Percentiles rank a stretch among this genome's conserved stretches.
phyloP scores from a whole-genome alignment of 2,888 invertebrate genomes.

The Xanthostigma xanthostigma region DNA sequence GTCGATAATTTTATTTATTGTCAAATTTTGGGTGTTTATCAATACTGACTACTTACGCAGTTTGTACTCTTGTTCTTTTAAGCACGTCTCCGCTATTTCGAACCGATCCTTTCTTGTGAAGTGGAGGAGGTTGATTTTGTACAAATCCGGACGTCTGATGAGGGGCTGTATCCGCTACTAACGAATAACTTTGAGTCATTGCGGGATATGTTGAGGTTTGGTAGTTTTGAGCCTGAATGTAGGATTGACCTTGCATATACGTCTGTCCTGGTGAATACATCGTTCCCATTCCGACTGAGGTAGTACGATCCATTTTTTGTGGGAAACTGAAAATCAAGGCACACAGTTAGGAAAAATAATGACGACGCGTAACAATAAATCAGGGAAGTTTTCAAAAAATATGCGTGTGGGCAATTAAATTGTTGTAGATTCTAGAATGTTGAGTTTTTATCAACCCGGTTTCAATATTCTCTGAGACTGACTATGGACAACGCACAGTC shows the following conservation, averaged over 20 bases:
- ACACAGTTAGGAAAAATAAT: constrained; percentile 4
- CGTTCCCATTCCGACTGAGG: constrained; percentile 21
- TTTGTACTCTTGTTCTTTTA: constrained; percentile 49
- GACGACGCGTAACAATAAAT: constrained; percentile 4
- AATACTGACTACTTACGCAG: constrained; percentile 38
- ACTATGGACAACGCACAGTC: too few relatives aligned
- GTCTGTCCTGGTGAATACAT: constrained; percentile 20
- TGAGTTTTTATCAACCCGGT: too few relatives aligned
- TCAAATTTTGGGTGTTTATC: background rate
- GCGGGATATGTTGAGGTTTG: constrained; percentile 12
- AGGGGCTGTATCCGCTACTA: constrained; percentile 3
- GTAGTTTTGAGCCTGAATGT: constrained; percentile 29
- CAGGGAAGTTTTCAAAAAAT: background rate
- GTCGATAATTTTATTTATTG: too few relatives aligned
- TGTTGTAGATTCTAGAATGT: too few relatives aligned
- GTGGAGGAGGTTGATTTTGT: constrained; percentile 26
- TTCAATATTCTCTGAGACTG: too few relatives aligned
- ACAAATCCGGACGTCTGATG: constrained; percentile 19
- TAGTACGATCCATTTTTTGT: constrained; percentile 29
- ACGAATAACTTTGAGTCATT: constrained; percentile 24
- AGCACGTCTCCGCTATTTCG: constrained; percentile 46
- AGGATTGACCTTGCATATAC: constrained; percentile 25
- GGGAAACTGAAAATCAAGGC: constrained; percentile 26
- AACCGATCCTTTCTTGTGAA: constrained; percentile 48
- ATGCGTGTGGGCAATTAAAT: too few relatives aligned